These are phyloP conservation scores for Brenthis daphne DNA, from an alignment of 2,888 invertebrate genomes.

Conservation along the genomic window DNA sequence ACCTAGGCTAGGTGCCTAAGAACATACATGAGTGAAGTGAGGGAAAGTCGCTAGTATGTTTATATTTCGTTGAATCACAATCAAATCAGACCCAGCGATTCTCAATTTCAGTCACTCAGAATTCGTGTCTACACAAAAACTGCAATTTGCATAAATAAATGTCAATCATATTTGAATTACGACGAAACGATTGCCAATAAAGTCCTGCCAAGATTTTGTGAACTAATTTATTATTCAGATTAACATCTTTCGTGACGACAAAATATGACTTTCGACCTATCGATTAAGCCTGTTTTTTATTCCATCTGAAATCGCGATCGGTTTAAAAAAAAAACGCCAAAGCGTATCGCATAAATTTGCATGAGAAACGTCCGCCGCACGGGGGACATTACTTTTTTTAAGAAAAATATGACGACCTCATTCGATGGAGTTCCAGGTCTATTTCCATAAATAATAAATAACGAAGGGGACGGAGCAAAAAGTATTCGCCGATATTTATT, in stretches of 20 bases:
- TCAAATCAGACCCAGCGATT: no score
- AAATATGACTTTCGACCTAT: conserved; percentile 60
- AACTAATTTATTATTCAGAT: conserved; percentile 54
- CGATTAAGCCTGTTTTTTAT: conserved; percentile 67
- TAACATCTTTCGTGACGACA: conserved; percentile 60
- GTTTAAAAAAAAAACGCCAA: conserved; percentile 72
- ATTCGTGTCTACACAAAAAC: not conserved
- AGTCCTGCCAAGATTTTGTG: conserved; percentile 23
- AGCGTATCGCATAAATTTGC: conserved; percentile 79
- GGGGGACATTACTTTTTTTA: conserved; percentile 77
- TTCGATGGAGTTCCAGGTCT: conserved; percentile 73
- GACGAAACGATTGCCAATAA: conserved; percentile 17
- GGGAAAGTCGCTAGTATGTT: no score
- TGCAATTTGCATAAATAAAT: not conserved
- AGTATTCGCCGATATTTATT: conserved; percentile 75
- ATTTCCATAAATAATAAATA: conserved; percentile 82
- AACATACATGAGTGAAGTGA: no score
- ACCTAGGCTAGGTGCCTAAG: no score
- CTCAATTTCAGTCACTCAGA: not conserved
- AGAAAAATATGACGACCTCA: conserved; percentile 78
- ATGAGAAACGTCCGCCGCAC: conserved; percentile 71
- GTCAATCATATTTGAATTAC: not conserved
- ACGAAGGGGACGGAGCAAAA: conserved; percentile 73
- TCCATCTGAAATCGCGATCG: conserved; percentile 74
- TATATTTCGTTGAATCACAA: no score